A percentile compares a stretch with the other conserved stretches of the same genome.
Conservation (phyloP, 2,113 vertebrate genomes). For the Corapipo altera region DNA sequence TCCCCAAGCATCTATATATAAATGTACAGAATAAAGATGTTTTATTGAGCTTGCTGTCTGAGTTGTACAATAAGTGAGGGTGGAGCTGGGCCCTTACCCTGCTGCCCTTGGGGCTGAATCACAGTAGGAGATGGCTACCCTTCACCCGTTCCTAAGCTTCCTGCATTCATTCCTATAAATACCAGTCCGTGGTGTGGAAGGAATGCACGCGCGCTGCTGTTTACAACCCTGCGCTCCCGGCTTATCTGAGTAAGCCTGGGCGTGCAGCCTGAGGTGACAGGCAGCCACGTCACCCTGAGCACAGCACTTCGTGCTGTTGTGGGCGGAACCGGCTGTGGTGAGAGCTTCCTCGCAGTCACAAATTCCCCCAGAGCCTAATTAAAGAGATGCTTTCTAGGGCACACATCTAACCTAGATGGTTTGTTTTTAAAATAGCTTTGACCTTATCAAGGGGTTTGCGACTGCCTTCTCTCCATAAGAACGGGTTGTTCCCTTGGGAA, state of each 20-base stretch:
- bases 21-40: conserved; percentile 83
- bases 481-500: background rate
- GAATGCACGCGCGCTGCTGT: background rate
- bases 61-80: background rate
- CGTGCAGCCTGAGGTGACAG: conserved; percentile 6
- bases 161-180: conserved; percentile 2
- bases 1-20: conserved; percentile 61
- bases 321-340: background rate
- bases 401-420: background rate
- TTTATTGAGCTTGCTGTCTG: conserved; percentile 67
- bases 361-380: background rate
- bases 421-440: background rate
- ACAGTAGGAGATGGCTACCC: background rate
- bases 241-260: conserved; percentile 42
- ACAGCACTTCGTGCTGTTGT: background rate
- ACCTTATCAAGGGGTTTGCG: background rate
- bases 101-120: conserved; percentile 1
- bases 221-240: background rate
- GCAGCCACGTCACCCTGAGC: conserved; percentile 45
- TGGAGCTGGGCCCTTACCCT: background rate
- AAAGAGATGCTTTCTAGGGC: conserved; percentile 34
- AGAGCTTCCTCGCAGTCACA: background rate
- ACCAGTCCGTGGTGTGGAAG: background rate
- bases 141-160: background rate
- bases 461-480: background rate